Base-by-base conservation (phyloP, 2,113 vertebrate genomes). In the Trogon melanurus region DNA sequence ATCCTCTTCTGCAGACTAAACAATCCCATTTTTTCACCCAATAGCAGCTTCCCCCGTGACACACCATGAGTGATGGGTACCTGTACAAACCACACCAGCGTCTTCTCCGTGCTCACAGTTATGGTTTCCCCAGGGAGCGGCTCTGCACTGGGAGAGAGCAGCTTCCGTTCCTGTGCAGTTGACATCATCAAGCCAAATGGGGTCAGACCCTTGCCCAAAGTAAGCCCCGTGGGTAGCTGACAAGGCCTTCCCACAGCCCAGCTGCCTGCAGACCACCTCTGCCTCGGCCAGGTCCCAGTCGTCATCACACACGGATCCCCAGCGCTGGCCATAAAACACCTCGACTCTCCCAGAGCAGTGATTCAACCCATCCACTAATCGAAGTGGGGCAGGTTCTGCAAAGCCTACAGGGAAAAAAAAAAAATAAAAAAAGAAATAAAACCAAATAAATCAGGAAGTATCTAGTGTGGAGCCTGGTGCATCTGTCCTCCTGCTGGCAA, bases 261-360 rank as follows among this genome's bases (percentile, higher is more conserved):
- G 97, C 84, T 99, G 98, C 67, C 97, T 97, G 91, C 99, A 99
- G 85, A 98, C 98, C 48, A 99, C 98, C 1, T 98, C 98, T 58
- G 98, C 99, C 75, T 98, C 96, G 14, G 96, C 97, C 75, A 99
- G 95, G 92, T 98, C 98, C 73, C 99, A 99, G 41, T 98, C 96
- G 2, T 99, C 99, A 4, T 99, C 99, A 50, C 99, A 99, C 71
- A 99, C 98, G 0, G 99, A 99, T n/a, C 99, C 99, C 99, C 99
- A 99, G 17, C 96, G 98, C 91, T 98, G 98, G 87, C 99, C 98
- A 93, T 99, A 97, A 29, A 99, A 96, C 76, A 99, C 98, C 92
- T 99, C 99, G 1, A 93, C 69, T 57, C 85, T 67, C 16, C 91
- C 91, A 21, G 86, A 73, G 56, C 91, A 93, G 14, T 5, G 48